A percentile compares a stretch with the other conserved stretches of the same genome.
Conservation (phyloP, 2,888 invertebrate species). For the Tubiluchus corallicola region DNA sequence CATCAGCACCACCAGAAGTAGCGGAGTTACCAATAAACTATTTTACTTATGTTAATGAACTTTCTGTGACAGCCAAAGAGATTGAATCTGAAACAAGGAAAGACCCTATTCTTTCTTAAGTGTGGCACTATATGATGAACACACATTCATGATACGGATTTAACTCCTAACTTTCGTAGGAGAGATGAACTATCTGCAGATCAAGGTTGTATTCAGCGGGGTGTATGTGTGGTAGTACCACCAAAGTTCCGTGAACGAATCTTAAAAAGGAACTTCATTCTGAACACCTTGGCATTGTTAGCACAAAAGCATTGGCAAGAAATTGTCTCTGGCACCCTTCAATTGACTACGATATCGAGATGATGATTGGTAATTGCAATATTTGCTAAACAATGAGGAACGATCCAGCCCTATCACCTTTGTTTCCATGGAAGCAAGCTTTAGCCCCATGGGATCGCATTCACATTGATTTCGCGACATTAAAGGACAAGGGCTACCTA, state of each 20-base stretch:
- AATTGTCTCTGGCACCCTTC: constrained; percentile 10
- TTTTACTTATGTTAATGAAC: background rate
- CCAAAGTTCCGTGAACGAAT: background rate
- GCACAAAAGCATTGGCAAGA: constrained; percentile 10
- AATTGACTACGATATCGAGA: constrained; percentile 8
- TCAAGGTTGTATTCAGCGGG: background rate
- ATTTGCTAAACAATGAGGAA: background rate
- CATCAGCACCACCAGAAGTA: background rate
- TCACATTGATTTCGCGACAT: background rate
- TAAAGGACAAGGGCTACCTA: background rate
- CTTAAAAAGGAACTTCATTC: constrained; percentile 6
- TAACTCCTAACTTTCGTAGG: background rate
- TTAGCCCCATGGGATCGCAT: background rate
- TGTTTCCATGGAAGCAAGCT: background rate
- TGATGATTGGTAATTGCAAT: background rate
- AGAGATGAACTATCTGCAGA: background rate
- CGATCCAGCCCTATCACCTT: background rate
- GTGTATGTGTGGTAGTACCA: background rate
- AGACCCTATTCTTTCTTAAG: background rate
- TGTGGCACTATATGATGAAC: background rate
- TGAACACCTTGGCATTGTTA: constrained; percentile 10
- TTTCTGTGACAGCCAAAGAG: background rate
- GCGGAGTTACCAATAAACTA: background rate
- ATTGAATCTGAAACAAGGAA: constrained; percentile 4
- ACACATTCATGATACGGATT: background rate